phyloP scores from a whole-genome alignment of 1,140 invertebrate genomes.

The Mamestra configurata region DNA sequence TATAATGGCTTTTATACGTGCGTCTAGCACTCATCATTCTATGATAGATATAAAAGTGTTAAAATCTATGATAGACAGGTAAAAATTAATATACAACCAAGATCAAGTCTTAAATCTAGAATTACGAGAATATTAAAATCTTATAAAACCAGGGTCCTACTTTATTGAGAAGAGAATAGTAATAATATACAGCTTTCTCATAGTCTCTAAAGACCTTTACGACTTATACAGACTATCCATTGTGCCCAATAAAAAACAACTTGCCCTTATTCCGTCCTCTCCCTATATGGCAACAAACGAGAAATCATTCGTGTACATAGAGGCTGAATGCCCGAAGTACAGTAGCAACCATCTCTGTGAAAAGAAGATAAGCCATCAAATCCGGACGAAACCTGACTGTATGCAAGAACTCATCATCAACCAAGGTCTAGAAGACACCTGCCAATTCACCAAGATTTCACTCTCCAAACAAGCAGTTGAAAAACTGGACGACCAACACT shows the following conservation, averaged over 20 bases:
- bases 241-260: constrained; percentile 55
- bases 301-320: constrained; percentile 62
- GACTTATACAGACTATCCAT: constrained; percentile 3
- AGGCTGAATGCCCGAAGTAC: no score
- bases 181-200: not conserved
- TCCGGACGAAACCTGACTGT: constrained; percentile 56
- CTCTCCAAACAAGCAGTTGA: constrained; percentile 59
- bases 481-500: constrained; percentile 61
- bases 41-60: not conserved
- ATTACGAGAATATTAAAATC: not conserved
- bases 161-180: not conserved
- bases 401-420: constrained; percentile 57
- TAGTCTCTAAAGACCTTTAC: not conserved
- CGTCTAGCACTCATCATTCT: not conserved
- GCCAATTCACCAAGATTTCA: constrained; percentile 50
- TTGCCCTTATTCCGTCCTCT: constrained; percentile 59
- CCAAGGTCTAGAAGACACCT: constrained; percentile 52
- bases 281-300: constrained; percentile 55
- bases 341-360: constrained; percentile 58
- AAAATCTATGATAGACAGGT: not conserved
- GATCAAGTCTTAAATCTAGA: not conserved
- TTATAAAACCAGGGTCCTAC: constrained; percentile 6
- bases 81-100: not conserved
- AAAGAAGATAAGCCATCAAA: constrained; percentile 41
- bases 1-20: not conserved